Percentiles rank a stretch among this genome's conserved stretches.
phyloP scores from a whole-genome alignment of 2,888 invertebrate species.

The Pyrocoelia pectoralis region DNA sequence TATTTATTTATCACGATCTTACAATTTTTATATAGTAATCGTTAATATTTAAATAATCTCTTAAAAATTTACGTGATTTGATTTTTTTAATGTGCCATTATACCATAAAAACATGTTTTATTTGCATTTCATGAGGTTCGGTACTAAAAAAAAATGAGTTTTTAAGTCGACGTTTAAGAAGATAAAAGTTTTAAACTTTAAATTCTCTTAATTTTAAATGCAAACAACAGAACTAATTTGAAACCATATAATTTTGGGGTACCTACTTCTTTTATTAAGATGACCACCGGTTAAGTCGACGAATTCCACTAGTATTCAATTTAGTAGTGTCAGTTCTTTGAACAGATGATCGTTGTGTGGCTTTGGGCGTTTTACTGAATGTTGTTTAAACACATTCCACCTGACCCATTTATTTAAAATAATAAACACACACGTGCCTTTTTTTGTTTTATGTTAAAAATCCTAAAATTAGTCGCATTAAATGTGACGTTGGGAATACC shows the following conservation, averaged over 20 bases:
- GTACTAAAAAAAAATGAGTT: too few relatives aligned
- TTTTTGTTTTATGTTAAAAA: too few relatives aligned
- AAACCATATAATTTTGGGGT: constrained; percentile 36
- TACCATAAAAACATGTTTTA: neutral
- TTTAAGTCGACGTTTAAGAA: too few relatives aligned
- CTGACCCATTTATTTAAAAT: neutral
- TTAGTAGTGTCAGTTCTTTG: constrained; percentile 45
- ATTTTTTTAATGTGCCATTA: neutral
- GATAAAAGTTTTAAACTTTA: neutral
- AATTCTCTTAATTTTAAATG: constrained; percentile 19
- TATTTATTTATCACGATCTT: constrained; percentile 27
- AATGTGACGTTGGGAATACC: too few relatives aligned
- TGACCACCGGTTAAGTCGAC: constrained; percentile 43
- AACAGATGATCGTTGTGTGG: constrained; percentile 43
- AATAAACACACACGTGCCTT: neutral
- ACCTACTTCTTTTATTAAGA: constrained; percentile 33
- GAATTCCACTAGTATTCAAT: constrained; percentile 45
- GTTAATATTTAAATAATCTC: neutral
- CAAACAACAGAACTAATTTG: constrained; percentile 30
- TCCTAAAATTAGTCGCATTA: too few relatives aligned
- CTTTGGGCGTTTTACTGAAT: constrained; percentile 32
- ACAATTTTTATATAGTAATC: constrained; percentile 14
- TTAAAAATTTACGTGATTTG: neutral
- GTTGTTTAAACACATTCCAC: constrained; percentile 15
- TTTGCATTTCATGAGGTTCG: neutral